phyloP scores from a whole-genome alignment of 23 tunicate species.

The Halocynthia aurantium region DNA sequence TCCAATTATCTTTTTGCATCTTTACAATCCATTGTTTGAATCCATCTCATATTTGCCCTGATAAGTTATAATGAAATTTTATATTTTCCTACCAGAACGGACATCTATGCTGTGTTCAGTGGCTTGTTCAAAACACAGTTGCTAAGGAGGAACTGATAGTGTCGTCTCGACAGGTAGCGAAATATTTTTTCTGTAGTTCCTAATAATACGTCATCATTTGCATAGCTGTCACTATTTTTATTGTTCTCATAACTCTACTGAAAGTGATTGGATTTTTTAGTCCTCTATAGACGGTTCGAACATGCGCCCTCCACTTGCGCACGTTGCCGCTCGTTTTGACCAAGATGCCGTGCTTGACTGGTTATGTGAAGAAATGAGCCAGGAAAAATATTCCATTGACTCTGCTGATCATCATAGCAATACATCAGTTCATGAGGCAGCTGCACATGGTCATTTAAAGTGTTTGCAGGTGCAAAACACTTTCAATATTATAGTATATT shows the following conservation, averaged over 20 bases:
- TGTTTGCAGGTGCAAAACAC: conserved; percentile 55
- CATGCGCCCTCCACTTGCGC: conserved; percentile 78
- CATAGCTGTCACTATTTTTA: neutral
- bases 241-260: neutral
- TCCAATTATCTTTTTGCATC: no score
- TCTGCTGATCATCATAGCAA: conserved; percentile 61
- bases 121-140: conserved; percentile 62
- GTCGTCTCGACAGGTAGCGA: conserved; percentile 41
- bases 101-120: conserved; percentile 68
- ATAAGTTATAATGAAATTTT: neutral
- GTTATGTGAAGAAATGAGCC: conserved; percentile 78
- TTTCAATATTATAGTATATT: neutral
- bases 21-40: no score
- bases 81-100: conserved; percentile 41
- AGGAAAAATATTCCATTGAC: conserved; percentile 47
- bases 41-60: no score
- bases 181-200: neutral
- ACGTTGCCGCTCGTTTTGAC: conserved; percentile 72
- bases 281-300: conserved; percentile 80
- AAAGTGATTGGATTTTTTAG: neutral
- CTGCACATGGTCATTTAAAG: conserved; percentile 64
- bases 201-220: neutral
- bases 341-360: conserved; percentile 71
- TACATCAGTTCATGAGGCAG: conserved; percentile 81
- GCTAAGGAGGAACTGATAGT: conserved; percentile 70